phyloP scores from a whole-genome alignment of 2,113 vertebrate species.

The Hydrolagus affinis region DNA sequence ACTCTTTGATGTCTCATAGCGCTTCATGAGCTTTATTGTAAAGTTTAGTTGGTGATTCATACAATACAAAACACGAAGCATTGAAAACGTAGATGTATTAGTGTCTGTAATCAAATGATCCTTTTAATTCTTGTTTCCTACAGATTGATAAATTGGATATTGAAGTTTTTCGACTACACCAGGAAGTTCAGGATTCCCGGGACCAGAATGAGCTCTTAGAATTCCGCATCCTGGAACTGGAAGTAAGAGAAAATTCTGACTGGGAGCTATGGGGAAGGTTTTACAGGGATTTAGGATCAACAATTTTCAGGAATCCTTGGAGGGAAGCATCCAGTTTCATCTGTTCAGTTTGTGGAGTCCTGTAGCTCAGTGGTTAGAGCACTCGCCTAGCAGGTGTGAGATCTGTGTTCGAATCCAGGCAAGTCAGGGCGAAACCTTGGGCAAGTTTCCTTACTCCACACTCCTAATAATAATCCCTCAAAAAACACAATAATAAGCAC shows the following conservation, averaged over 20 bases:
- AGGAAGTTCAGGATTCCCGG: conserved; percentile 88
- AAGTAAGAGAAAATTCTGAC: conserved; percentile 60
- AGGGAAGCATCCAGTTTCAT: no score
- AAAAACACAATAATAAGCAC: no score
- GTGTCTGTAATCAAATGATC: not conserved
- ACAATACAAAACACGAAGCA: not conserved
- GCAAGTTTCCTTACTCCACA: no score
- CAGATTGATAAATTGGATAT: conserved; percentile 84
- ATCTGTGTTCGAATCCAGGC: no score
- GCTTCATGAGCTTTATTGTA: not conserved
- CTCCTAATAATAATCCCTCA: no score
- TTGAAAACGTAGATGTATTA: not conserved
- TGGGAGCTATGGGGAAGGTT: not conserved
- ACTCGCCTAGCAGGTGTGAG: no score
- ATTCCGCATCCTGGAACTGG: conserved; percentile 91
- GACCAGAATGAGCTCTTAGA: conserved; percentile 97
- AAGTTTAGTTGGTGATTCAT: not conserved
- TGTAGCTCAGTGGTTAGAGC: no score
- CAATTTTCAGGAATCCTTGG: not conserved
- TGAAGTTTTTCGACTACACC: conserved; percentile 70
- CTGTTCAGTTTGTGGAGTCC: no score
- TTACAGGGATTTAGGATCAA: not conserved
- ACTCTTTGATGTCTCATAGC: no score
- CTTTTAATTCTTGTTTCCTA: not conserved
- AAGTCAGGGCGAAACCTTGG: no score